Conservation (phyloP, 2,113 vertebrate species). For the Corythornis cristatus region DNA sequence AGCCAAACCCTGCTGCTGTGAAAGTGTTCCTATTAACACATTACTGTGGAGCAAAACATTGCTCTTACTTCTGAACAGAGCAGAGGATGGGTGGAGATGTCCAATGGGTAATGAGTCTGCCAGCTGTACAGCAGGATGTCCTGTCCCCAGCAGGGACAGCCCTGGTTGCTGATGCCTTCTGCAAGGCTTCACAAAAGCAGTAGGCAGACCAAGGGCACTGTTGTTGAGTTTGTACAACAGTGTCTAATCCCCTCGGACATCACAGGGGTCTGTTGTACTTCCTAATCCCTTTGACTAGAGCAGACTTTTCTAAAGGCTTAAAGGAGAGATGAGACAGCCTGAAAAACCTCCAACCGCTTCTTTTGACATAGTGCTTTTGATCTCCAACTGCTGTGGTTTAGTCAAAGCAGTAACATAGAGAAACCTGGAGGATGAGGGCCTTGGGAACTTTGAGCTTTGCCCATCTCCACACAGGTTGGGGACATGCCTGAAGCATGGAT, state of each 20-base stretch:
- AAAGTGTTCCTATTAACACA: not conserved
- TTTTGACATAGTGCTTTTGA: not conserved
- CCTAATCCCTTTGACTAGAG: not conserved
- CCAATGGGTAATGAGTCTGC: rapidly evolving
- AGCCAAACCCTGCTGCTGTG: not conserved
- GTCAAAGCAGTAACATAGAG: not conserved
- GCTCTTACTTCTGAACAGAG: not conserved
- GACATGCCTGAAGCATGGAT: not conserved
- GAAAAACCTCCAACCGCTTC: not conserved
- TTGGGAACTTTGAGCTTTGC: not conserved
- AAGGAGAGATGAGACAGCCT: not conserved
- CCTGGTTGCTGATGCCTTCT: not conserved
- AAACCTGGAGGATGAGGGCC: not conserved
- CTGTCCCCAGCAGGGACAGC: not conserved
- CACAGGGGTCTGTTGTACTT: not conserved
- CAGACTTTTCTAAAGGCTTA: not conserved
- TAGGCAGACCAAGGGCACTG: not conserved
- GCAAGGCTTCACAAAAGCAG: not conserved
- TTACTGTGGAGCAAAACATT: not conserved
- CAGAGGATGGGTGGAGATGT: rapidly evolving
- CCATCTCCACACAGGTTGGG: rapidly evolving
- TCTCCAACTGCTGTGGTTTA: not conserved
- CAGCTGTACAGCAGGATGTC: rapidly evolving
- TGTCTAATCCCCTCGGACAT: not conserved
- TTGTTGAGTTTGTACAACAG: not conserved